Evolutionary conservation across 2,888 invertebrate species (phyloP).

Genomic region (Graphium colonna): DNA sequence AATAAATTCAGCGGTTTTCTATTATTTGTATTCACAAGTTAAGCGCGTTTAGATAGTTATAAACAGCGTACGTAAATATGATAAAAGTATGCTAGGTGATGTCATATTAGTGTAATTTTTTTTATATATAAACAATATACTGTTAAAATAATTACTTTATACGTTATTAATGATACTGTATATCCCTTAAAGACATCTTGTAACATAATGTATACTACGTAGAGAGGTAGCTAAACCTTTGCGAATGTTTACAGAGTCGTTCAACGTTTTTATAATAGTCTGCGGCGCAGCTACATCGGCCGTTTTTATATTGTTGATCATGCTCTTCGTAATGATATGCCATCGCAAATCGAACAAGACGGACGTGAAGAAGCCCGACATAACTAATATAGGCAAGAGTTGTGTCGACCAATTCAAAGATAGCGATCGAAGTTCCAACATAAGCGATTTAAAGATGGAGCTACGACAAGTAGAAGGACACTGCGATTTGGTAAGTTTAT

Average conservation of each 20-base stretch:
- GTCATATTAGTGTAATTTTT: background rate
- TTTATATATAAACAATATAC: background rate
- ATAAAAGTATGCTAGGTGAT: too few species aligned
- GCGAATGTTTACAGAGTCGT: slow-evolving; percentile 80
- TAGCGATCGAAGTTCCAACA: slow-evolving; percentile 93
- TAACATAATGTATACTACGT: too few species aligned
- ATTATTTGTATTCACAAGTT: too few species aligned
- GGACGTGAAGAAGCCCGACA: slow-evolving; percentile 80
- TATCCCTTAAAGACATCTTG: too few species aligned
- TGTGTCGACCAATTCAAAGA: slow-evolving; percentile 79
- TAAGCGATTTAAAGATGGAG: slow-evolving; percentile 94
- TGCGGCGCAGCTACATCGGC: slow-evolving; percentile 87
- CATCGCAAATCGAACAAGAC: slow-evolving; percentile 79
- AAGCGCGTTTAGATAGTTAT: too few species aligned
- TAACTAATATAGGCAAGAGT: slow-evolving; percentile 58
- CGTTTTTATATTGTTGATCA: slow-evolving; percentile 88
- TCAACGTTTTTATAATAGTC: slow-evolving; percentile 88
- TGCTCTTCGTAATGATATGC: slow-evolving; percentile 88
- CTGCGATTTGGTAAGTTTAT: slow-evolving; percentile 85
- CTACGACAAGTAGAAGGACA: slow-evolving; percentile 90
- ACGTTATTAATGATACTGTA: background rate
- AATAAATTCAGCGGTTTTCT: too few species aligned
- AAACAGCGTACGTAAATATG: too few species aligned
- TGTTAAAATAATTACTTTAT: background rate
- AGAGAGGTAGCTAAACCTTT: background rate